Evolutionary conservation across 1,140 invertebrate species (phyloP).

Genomic region (Lasioglossum albipes): DNA sequence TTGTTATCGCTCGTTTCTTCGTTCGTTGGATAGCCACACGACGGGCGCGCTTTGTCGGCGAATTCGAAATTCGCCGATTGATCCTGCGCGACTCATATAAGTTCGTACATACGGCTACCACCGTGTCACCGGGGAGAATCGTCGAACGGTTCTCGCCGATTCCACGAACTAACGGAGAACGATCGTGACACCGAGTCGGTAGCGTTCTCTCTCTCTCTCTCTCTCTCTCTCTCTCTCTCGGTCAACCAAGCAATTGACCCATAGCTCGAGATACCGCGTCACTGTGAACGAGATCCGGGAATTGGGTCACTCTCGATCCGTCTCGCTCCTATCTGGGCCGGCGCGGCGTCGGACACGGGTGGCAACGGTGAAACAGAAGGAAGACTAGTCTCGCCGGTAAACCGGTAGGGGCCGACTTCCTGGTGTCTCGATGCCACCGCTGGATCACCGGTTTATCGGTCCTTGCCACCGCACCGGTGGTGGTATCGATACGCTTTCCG

Average conservation of each 20-base stretch:
- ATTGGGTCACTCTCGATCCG: slow-evolving; percentile 36
- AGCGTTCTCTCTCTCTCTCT: slow-evolving; percentile 6
- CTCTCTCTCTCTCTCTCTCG: slow-evolving; percentile 11
- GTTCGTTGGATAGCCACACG: not conserved
- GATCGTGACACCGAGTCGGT: slow-evolving; percentile 44
- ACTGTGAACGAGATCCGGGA: slow-evolving; percentile 37
- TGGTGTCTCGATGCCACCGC: not conserved
- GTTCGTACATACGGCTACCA: too few relatives aligned
- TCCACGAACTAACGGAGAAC: slow-evolving; percentile 56
- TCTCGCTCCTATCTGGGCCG: not conserved
- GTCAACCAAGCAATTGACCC: slow-evolving; percentile 62
- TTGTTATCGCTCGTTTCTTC: slow-evolving; percentile 29
- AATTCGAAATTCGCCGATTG: not conserved
- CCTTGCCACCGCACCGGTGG: not conserved
- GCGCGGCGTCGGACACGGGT: too few relatives aligned
- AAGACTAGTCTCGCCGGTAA: too few relatives aligned
- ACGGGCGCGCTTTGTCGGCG: not conserved
- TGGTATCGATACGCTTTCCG: slow-evolving; percentile 13
- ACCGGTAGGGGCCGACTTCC: not conserved
- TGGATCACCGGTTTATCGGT: not conserved
- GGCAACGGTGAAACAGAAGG: too few relatives aligned
- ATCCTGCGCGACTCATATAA: too few relatives aligned
- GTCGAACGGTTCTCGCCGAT: slow-evolving; percentile 30
- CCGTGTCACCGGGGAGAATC: not conserved
- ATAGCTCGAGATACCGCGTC: slow-evolving; percentile 18